Evolutionary conservation across 2,797 vertebrate species (phyloP), one percentile per base, ranked within the genome.

Genomic region (Diglossa cyanea): DNA sequence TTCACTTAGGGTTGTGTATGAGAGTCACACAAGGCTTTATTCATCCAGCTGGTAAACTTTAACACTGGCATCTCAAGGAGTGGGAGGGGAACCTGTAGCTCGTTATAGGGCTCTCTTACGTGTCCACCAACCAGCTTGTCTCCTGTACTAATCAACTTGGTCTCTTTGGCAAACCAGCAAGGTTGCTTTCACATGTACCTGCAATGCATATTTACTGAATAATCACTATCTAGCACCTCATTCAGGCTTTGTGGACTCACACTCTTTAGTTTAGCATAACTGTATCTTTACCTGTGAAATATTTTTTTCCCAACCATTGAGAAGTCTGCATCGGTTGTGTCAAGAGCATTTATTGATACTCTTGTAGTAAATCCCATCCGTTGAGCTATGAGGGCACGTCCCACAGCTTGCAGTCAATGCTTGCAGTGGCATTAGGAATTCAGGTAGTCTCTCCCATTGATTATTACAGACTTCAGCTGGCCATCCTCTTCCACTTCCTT

Each of bases 401-500:
- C 51, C 88, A 61, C 80, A 93, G 71, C 58, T 86, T 72, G 42
- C 44, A 63, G 58, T 44, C 88, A 53, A 45, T 57, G 7, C 55
- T 44, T 67, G 53, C n/a, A 57, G 35, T 8, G 4, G 19, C 19
- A 2, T 55, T 62, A 74, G 23, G 15, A 20, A 54, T 94, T 96
- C 73, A 90, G 67, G 80, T 95, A 90, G 26, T 97, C 96, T 97
- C 98, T 98, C 98, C 99, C 98, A 0, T 99, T 99, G 91, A 99
- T 96, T 47, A 97, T 97, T 74, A 99, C 91, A 23, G 96, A 98
- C 96, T 97, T 99, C 94, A 99, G 97, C 79, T 98, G 96, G 60
- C 99, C 98, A 2, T 99, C 98, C 89, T 99, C 99, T 97, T 99
- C 98, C 21, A 99, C 98, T 96, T 99, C 99, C 81, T 94, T 97